phyloP scores from a whole-genome alignment of 2,888 invertebrate genomes.

The Polyommatus iphigenia region DNA sequence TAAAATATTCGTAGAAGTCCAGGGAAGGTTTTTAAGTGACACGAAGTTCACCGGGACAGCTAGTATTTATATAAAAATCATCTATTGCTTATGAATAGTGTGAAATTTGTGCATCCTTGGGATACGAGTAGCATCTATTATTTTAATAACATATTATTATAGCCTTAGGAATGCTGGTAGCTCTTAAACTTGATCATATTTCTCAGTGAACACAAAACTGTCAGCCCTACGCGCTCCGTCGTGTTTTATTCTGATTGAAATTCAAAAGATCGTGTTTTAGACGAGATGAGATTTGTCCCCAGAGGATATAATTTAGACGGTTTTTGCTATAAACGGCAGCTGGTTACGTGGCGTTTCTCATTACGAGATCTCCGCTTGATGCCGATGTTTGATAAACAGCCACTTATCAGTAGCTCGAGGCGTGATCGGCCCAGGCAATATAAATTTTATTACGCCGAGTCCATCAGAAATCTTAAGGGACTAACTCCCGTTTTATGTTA shows the following conservation, averaged over 20 bases:
- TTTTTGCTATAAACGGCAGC: constrained; percentile 68
- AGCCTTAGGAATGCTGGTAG: too few species aligned
- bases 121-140: too few species aligned
- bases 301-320: constrained; percentile 65
- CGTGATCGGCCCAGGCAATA: constrained; percentile 46
- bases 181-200: constrained; percentile 10
- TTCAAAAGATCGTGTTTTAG: constrained; percentile 59
- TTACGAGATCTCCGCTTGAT: constrained; percentile 62
- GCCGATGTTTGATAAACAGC: constrained; percentile 70
- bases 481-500: neutral
- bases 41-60: too few species aligned
- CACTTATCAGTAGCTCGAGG: constrained; percentile 70
- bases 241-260: constrained; percentile 60
- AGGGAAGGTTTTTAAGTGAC: too few species aligned
- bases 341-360: constrained; percentile 54
- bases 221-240: constrained; percentile 33
- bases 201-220: constrained; percentile 40
- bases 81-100: too few species aligned
- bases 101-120: too few species aligned
- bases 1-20: too few species aligned
- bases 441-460: constrained; percentile 50
- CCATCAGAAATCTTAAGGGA: constrained; percentile 38
- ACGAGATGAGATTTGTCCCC: constrained; percentile 66
- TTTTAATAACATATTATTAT: too few species aligned
- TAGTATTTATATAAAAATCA: too few species aligned